Percentiles rank a stretch among this genome's conserved stretches.
Evolutionary conservation across 2,888 invertebrate species (phyloP).

Genomic region (Agonopterix arenella): DNA sequence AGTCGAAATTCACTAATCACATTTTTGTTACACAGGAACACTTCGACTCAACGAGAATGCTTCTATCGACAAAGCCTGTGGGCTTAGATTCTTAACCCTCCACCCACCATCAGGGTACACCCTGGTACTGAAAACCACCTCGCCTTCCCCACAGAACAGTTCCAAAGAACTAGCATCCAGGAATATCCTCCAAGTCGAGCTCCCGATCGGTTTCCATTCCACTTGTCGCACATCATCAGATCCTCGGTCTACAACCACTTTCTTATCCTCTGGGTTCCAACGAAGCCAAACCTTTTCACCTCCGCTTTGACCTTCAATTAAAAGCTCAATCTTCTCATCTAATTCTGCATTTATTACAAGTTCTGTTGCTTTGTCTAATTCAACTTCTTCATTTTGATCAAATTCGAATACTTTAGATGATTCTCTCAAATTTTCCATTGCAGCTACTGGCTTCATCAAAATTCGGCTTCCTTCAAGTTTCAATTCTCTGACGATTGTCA

Average conservation of each 20-base stretch:
- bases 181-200: slow-evolving; percentile 47
- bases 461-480: slow-evolving; percentile 38
- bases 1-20: too few species aligned
- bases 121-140: slow-evolving; percentile 63
- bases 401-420: slow-evolving; percentile 10
- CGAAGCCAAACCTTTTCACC: slow-evolving; percentile 36
- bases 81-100: slow-evolving; percentile 46
- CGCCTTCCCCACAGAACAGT: slow-evolving; percentile 65
- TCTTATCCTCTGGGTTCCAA: slow-evolving; percentile 34
- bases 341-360: slow-evolving; percentile 41
- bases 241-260: neutral
- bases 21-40: slow-evolving; percentile 33
- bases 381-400: slow-evolving; percentile 18
- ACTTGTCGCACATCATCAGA: slow-evolving; percentile 51
- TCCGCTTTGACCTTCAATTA: slow-evolving; percentile 43
- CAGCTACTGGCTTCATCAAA: slow-evolving; percentile 49
- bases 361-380: slow-evolving; percentile 50
- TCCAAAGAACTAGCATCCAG: slow-evolving; percentile 62
- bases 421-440: slow-evolving; percentile 20
- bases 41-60: slow-evolving; percentile 47
- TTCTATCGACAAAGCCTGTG: slow-evolving; percentile 36
- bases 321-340: slow-evolving; percentile 33
- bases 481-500: slow-evolving; percentile 59
- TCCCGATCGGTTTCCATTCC: slow-evolving; percentile 47
- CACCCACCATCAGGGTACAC: slow-evolving; percentile 54